Conservation (phyloP, 2,888 invertebrate genomes). For the Chloroclystis v-ata region DNA sequence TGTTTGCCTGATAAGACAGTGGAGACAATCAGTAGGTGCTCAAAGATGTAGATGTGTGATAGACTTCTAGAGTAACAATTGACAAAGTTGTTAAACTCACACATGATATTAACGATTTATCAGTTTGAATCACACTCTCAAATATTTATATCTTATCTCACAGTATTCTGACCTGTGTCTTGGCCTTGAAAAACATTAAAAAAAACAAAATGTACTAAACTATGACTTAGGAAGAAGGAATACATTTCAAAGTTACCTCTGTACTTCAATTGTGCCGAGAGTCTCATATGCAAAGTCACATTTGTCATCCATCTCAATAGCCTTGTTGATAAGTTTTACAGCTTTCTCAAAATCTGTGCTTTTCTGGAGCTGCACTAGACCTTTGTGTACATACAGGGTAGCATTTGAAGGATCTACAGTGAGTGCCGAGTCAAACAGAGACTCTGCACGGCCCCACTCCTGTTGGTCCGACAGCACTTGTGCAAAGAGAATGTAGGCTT, state of each 20-base stretch:
- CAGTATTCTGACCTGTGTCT: conserved; percentile 6
- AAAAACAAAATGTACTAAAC: too few relatives aligned
- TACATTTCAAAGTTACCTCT: conserved; percentile 79
- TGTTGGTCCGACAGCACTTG: conserved; percentile 93
- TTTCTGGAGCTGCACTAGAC: conserved; percentile 89
- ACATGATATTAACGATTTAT: conserved; percentile 11
- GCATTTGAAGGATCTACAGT: conserved; percentile 91
- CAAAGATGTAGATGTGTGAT: conserved; percentile 2
- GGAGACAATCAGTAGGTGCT: conserved; percentile 17
- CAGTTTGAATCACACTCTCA: conserved; percentile 8
- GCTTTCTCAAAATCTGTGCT: conserved; percentile 89
- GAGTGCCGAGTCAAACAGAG: conserved; percentile 87
- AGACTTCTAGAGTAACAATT: conserved; percentile 2
- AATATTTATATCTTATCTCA: conserved; percentile 15
- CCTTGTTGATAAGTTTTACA: conserved; percentile 86
- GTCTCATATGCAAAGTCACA: conserved; percentile 98
- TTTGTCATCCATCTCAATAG: conserved; percentile 91
- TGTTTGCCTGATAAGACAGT: conserved; percentile 29
- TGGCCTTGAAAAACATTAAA: background rate
- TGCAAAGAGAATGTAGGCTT: conserved; percentile 92
- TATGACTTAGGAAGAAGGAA: background rate
- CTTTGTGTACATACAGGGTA: conserved; percentile 91
- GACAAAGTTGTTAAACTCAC: conserved; percentile 4
- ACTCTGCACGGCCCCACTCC: conserved; percentile 89
- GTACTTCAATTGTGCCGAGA: conserved; percentile 95